A percentile compares a stretch with the other conserved stretches of the same genome.
Evolutionary conservation across 2,113 vertebrate species (phyloP).

Genomic region (Lepus europaeus): DNA sequence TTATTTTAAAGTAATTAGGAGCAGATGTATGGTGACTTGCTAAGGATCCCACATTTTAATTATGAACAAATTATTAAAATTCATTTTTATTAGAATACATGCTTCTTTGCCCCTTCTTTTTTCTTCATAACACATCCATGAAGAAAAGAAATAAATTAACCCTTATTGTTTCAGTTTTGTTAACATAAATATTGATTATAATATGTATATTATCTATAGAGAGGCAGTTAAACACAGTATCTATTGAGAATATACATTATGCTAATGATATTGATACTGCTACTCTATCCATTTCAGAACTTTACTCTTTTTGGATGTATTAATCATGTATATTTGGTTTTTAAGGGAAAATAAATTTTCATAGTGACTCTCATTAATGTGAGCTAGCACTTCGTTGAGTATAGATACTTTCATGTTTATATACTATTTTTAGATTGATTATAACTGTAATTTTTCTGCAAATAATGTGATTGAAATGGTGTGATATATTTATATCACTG

Average conservation of each 20-base stretch:
- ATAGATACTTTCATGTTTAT: background rate
- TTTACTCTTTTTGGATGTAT: background rate
- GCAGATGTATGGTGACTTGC: background rate
- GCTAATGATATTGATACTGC: background rate
- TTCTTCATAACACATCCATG: background rate
- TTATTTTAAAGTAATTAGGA: background rate
- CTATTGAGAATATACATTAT: background rate
- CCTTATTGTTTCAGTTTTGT: background rate
- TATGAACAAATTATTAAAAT: background rate
- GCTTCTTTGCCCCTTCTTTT: background rate
- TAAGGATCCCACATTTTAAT: background rate
- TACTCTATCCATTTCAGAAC: background rate
- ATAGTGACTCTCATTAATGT: background rate
- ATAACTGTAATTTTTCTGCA: background rate
- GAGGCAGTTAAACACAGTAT: background rate
- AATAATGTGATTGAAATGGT: background rate
- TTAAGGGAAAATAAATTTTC: background rate
- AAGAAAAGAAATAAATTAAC: background rate
- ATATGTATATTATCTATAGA: background rate
- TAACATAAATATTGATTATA: background rate
- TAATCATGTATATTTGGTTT: background rate
- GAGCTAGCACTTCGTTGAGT: background rate
- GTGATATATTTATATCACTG: background rate
- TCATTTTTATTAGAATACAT: background rate
- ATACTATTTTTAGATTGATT: background rate